These are phyloP conservation scores for Eurypyga helias DNA, from an alignment of 2,113 vertebrate genomes.

Conservation along the genomic window DNA sequence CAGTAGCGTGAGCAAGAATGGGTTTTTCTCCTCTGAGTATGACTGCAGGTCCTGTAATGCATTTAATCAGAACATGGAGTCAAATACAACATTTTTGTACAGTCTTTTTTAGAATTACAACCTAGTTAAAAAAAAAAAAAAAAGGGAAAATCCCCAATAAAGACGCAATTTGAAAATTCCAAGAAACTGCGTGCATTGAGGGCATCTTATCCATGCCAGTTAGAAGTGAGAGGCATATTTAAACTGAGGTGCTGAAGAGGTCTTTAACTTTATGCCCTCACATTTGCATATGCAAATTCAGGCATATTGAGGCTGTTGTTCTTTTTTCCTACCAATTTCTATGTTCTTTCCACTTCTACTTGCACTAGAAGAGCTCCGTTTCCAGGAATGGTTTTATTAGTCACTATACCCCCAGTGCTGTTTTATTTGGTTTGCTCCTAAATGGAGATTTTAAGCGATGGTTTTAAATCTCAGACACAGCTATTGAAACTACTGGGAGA, in stretches of 20 bases:
- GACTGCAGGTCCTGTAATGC: background rate
- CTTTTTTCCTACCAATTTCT: background rate
- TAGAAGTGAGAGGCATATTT: background rate
- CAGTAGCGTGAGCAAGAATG: background rate
- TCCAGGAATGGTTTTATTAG: background rate
- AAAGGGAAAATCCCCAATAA: background rate
- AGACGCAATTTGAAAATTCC: background rate
- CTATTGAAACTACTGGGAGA: background rate
- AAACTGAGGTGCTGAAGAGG: background rate
- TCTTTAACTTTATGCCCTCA: background rate
- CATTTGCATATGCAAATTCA: background rate
- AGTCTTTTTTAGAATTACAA: background rate
- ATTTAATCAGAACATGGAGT: conserved; percentile 8
- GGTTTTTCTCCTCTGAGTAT: background rate
- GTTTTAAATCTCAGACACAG: background rate
- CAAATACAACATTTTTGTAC: background rate
- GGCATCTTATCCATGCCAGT: background rate
- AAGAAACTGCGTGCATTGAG: background rate
- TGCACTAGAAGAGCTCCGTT: background rate
- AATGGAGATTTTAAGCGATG: background rate
- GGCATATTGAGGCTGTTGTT: background rate
- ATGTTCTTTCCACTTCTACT: background rate
- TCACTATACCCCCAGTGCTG: background rate
- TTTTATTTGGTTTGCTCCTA: background rate
- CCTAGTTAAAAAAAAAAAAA: background rate